Conservation (phyloP, 2,113 vertebrate genomes). For the Isurus oxyrinchus region DNA sequence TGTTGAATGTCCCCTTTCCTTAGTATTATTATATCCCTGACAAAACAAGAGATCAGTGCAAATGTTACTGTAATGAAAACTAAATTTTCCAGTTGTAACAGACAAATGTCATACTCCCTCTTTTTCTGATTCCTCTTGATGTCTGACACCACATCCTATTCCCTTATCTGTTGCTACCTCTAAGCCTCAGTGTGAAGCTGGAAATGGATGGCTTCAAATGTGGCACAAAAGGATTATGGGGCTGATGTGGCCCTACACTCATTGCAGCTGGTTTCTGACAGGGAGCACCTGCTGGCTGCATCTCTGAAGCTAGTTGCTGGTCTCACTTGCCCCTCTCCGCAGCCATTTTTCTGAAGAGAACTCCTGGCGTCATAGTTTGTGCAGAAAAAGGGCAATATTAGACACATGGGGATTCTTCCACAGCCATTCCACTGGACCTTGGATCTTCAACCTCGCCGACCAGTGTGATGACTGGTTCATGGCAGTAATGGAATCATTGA, state of each 20-base stretch:
- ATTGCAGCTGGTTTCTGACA: background rate
- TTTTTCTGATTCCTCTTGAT: background rate
- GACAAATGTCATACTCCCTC: background rate
- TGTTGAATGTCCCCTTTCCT: background rate
- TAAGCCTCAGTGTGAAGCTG: background rate
- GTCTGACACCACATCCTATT: background rate
- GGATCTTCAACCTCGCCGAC: background rate
- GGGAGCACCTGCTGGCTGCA: background rate
- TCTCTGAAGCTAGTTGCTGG: background rate
- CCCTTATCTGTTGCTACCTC: background rate
- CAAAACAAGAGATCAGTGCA: background rate
- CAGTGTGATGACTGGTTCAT: background rate
- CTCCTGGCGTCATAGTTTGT: background rate
- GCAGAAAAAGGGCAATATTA: background rate
- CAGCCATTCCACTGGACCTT: background rate
- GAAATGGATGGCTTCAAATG: background rate
- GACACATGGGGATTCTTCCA: background rate
- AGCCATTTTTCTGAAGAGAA: background rate
- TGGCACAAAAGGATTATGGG: background rate
- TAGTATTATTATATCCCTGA: background rate
- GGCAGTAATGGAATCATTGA: background rate
- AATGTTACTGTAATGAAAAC: background rate
- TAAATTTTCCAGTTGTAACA: background rate
- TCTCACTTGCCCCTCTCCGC: background rate
- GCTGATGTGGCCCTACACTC: background rate